phyloP scores from a whole-genome alignment of 1,140 invertebrate species.

The Panagrolaimus sp. region DNA sequence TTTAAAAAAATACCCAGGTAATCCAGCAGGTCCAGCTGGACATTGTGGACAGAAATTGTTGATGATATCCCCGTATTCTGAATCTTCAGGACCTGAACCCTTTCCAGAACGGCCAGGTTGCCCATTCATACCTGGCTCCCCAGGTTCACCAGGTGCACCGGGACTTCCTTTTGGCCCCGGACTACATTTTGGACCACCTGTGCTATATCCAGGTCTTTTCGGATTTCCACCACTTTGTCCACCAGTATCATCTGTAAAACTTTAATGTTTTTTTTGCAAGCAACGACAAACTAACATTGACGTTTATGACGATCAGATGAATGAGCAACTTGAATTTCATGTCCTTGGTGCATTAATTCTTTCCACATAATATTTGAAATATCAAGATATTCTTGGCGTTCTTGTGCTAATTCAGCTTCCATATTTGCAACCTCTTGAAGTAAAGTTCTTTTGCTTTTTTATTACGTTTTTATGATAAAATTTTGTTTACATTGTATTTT shows the following conservation, averaged over 20 bases:
- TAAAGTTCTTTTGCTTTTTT: no score
- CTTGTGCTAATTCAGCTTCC: slow-evolving; percentile 23
- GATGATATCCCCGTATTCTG: neutral
- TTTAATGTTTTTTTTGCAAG: no score
- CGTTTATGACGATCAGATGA: slow-evolving; percentile 13
- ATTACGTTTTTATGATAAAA: no score
- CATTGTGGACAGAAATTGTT: slow-evolving; percentile 11
- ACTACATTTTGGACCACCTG: neutral
- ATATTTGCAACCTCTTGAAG: slow-evolving; percentile 32
- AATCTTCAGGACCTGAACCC: neutral
- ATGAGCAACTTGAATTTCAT: slow-evolving; percentile 7
- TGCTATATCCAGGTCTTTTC: neutral
- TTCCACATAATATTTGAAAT: slow-evolving; percentile 40
- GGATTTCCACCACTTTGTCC: neutral
- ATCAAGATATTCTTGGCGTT: slow-evolving; percentile 27
- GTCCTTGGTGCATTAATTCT: slow-evolving; percentile 29
- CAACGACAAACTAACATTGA: slow-evolving; percentile 28
- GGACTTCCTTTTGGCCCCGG: neutral
- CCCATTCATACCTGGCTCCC: neutral
- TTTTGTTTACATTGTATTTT: no score
- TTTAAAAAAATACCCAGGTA: slow-evolving; percentile 25
- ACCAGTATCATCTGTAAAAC: neutral
- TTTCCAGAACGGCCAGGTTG: neutral
- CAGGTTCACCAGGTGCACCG: neutral
- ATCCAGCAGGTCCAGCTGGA: slow-evolving; percentile 32